Evolutionary conservation across 2,113 vertebrate species (phyloP).

Genomic region (Vidua macroura): DNA sequence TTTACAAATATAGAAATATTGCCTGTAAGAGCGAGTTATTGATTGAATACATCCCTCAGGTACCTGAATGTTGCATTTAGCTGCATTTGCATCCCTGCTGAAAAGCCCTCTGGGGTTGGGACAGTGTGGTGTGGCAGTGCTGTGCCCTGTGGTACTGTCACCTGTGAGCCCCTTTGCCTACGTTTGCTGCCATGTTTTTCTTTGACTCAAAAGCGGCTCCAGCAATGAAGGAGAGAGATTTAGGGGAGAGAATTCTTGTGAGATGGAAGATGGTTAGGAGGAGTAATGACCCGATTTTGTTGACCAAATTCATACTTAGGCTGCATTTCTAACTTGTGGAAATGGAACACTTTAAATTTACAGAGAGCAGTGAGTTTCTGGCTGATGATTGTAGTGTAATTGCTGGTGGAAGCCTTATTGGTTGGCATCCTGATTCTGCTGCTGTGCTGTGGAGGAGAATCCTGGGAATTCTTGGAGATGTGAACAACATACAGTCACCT

Average conservation of each 20-base stretch:
- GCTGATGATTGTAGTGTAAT: slow-evolving; percentile 96
- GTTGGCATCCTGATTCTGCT: slow-evolving; percentile 95
- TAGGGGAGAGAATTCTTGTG: neutral
- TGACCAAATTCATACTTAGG: neutral
- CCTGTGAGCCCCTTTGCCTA: neutral
- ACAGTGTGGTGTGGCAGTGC: neutral
- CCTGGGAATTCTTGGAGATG: slow-evolving; percentile 94
- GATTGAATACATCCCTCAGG: neutral
- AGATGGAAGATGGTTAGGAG: neutral
- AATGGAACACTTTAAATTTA: neutral
- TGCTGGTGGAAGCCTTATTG: slow-evolving; percentile 90
- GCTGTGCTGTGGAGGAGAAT: slow-evolving; percentile 95
- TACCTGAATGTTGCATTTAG: neutral
- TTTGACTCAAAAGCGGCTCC: neutral
- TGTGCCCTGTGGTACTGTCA: neutral
- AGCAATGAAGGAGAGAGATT: neutral
- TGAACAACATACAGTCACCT: slow-evolving; percentile 91
- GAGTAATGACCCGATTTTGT: neutral
- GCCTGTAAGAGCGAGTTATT: neutral
- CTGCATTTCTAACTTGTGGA: neutral
- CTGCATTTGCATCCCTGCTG: neutral
- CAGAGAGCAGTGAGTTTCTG: slow-evolving; percentile 94
- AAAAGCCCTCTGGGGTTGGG: neutral
- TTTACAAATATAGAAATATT: neutral
- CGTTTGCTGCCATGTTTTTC: rapidly evolving